Base-by-base conservation (phyloP, 2,113 vertebrate species). In the Gobiocypris rarus region DNA sequence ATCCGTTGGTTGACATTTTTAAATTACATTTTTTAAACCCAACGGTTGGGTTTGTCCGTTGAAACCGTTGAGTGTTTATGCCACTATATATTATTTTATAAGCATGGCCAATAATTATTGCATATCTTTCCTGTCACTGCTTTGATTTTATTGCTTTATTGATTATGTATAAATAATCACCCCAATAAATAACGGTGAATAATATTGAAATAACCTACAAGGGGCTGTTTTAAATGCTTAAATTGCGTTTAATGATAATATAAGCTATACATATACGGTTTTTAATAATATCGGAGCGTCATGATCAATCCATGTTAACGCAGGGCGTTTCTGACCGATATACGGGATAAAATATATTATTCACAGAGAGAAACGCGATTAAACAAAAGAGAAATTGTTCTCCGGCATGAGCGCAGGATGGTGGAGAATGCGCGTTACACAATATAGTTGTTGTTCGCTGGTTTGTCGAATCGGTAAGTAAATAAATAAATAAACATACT, bases 361-460 rank as follows among this genome's bases (percentile, higher is more conserved):
- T 41, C 3, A 22, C 65, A 73, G 22, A 45, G 5, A 71, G 11
- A 73, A 54, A 75, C 15, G 28, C 74, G 50, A 56, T 76, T 3
- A 38, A 58, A 59, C 75, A 77, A 41, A 14, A 76, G 54, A 77
- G 31, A 77, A 24, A 58, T 58, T 24, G 75, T 76, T 22, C 14
- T 78, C 4, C 6, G 1, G 31, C 48, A 10, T 6, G 45, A 75
- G 26, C 71, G 15, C 14, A 65, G 63, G 63, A 2, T 70, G 19
- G 3, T 9, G 48, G 73, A 15, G 48, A 54, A 38, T 76, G 52
- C n/a, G 52, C 3, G 13, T 61, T 78, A 78, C 54, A 45, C 56
- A 61, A 78, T 26, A 45, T 38, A 61, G 34, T 8, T 10, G 26
- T 19, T 75, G 15, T 34, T 26, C 5, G 13, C 63, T 1, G 17